Evolutionary conservation across 2,113 vertebrate species (phyloP), one percentile per base, ranked within the genome.

Genomic region (Lampris incognitus): DNA sequence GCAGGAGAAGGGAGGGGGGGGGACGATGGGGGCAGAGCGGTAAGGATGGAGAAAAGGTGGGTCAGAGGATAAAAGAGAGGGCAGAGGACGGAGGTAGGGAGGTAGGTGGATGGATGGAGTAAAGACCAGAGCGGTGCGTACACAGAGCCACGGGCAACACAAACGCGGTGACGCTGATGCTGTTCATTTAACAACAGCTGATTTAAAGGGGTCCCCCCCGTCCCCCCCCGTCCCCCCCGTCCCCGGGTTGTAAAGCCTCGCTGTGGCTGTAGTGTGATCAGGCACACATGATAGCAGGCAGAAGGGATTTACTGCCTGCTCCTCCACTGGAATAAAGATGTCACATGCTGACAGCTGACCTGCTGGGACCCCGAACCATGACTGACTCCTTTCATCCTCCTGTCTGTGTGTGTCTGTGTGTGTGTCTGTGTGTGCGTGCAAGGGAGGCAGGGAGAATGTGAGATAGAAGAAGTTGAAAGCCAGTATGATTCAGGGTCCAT

Each of bases 281-380:
- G 80, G 80, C 82, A 78, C 87, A 91, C 91, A 93, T 90, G 90
- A 93, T 89, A 90, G 88, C 79, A 76, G 82, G 85, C 89, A 74
- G 65, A 7, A 1, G 49, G 71, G 90, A 90, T 92, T 92, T 94
- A 93, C 78, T 66, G 78, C 64, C 79, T 60, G 78, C 68, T 81
- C 80, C 55, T 81, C 76, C 54, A 78, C 60, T 63, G 74, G 76
- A 92, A 92, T 94, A 92, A 95, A 94, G 89, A 92, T 91, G 88
- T 94, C 93, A 91, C 78, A 77, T 51, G 87, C 44, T 90, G 91
- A 93, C 88, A 91, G 88, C 79, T 93, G 91, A 93, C 88, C 94
- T 88, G 86, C 84, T 42, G 75, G 77, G 85, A 79, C 86, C 81
- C 81, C 83, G 81, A 91, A 90, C 88, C 85, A 74, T 86, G 69